Evolutionary conservation across 2,888 invertebrate species (phyloP).

Genomic region (Plebejus argus): DNA sequence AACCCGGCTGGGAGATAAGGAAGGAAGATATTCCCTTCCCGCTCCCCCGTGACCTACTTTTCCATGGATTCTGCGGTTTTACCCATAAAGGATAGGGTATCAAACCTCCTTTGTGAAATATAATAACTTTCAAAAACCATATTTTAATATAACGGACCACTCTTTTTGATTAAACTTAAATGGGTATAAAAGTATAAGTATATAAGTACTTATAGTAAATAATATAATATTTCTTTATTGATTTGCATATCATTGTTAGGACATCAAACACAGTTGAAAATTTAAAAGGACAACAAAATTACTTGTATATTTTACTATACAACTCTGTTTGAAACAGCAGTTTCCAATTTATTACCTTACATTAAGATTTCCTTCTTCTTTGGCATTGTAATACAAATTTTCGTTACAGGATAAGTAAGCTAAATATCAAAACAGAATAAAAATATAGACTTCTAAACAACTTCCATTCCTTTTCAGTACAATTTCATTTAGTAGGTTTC

Average conservation of each 20-base stretch:
- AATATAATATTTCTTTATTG: neutral
- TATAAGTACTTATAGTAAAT: no score
- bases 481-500: neutral
- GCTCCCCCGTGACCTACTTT: neutral
- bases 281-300: neutral
- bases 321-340: neutral
- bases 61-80: constrained; percentile 10
- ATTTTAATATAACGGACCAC: neutral
- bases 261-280: neutral
- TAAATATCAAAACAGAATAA: neutral
- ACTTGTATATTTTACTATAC: neutral
- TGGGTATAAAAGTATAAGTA: no score
- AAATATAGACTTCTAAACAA: neutral
- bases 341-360: neutral
- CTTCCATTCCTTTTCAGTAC: neutral
- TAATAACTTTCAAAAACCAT: constrained; percentile 4
- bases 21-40: neutral
- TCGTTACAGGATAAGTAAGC: neutral
- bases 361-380: neutral
- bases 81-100: constrained; percentile 12
- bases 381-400: constrained; percentile 5
- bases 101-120: constrained; percentile 3
- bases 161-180: neutral
- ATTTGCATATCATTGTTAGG: neutral
- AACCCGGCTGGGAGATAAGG: neutral